phyloP scores from a whole-genome alignment of 2,888 invertebrate genomes.

The Globia sparganii region DNA sequence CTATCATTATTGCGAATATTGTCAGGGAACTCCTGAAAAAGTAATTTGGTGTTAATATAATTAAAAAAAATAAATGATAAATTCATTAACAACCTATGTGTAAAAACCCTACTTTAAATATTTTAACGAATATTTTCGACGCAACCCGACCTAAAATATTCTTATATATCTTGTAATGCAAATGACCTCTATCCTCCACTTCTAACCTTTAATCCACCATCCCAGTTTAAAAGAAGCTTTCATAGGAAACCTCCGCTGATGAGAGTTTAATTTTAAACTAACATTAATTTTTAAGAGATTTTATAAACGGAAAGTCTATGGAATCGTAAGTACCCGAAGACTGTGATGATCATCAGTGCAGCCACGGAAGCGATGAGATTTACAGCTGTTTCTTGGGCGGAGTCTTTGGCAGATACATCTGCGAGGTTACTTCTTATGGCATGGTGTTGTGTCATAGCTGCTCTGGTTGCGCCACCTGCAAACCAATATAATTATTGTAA shows the following conservation, averaged over 20 bases:
- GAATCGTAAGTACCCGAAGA: conserved; percentile 86
- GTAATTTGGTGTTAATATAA: not conserved
- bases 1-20: conserved; percentile 94
- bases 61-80: not conserved
- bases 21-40: conserved; percentile 92
- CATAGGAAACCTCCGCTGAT: not conserved
- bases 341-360: conserved; percentile 94
- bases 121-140: not conserved
- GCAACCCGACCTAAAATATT: not conserved
- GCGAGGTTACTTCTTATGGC: conserved; percentile 97
- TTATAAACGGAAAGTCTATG: not conserved
- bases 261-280: not conserved
- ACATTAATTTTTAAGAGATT: not conserved
- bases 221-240: not conserved
- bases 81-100: not conserved
- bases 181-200: not conserved
- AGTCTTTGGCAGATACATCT: conserved; percentile 98
- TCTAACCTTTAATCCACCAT: not conserved
- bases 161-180: too few relatives aligned
- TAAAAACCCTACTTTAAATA: not conserved
- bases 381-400: conserved; percentile 98
- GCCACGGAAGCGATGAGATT: conserved; percentile 96
- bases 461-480: conserved; percentile 96
- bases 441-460: conserved; percentile 98
- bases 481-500: not conserved